phyloP scores from a whole-genome alignment of 2,888 invertebrate species.

The Trachelus tabidus region DNA sequence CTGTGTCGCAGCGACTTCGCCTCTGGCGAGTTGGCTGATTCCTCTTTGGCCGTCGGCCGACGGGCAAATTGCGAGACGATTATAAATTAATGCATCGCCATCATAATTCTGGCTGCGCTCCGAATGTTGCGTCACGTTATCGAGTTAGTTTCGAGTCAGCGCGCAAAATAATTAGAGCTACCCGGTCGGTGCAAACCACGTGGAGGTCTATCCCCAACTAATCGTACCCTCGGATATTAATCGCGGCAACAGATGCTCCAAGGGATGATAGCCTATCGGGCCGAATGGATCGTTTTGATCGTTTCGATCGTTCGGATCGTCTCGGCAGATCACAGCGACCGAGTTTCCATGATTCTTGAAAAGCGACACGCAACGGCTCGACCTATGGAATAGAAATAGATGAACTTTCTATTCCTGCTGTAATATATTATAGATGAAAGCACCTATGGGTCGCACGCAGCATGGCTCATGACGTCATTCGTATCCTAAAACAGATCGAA shows the following conservation, averaged over 20 bases:
- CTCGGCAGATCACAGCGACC: background rate
- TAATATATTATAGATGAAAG: background rate
- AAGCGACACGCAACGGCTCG: background rate
- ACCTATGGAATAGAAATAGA: background rate
- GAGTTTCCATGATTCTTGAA: background rate
- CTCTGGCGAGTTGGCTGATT: background rate
- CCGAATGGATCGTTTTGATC: slow-evolving; percentile 5
- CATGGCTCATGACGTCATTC: background rate
- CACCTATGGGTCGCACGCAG: background rate
- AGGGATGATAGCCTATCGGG: slow-evolving; percentile 3
- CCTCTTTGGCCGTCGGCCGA: background rate
- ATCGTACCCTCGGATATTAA: slow-evolving; percentile 17
- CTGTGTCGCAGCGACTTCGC: slow-evolving; percentile 12
- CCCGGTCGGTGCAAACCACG: slow-evolving; percentile 18
- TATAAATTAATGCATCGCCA: slow-evolving; percentile 49
- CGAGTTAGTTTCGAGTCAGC: slow-evolving; percentile 51
- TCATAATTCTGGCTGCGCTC: slow-evolving; percentile 34
- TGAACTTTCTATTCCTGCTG: background rate
- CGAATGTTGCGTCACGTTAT: slow-evolving; percentile 45
- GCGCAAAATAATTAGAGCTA: slow-evolving; percentile 55
- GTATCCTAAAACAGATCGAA: background rate
- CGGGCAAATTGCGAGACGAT: slow-evolving; percentile 37
- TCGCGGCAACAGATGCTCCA: slow-evolving; percentile 20
- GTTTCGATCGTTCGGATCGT: background rate
- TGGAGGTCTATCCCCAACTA: slow-evolving; percentile 16